Percentiles rank a stretch among this genome's conserved stretches.
phyloP scores from a whole-genome alignment of 2,888 invertebrate genomes.

The Petrolisthes cinctipes region DNA sequence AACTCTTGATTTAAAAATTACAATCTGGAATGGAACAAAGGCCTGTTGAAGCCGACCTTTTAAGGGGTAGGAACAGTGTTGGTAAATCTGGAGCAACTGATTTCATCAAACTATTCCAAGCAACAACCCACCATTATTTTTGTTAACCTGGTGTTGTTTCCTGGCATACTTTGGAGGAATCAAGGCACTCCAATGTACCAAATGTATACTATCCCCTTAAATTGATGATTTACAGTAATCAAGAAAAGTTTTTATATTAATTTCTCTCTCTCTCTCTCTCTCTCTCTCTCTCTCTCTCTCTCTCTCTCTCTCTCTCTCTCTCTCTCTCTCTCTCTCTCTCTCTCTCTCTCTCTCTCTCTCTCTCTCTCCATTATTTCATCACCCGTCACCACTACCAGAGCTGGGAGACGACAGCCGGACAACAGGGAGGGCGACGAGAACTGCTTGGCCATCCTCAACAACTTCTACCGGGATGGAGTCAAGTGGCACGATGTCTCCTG shows the following conservation, averaged over 20 bases:
- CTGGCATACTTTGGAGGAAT: no score
- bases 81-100: no score
- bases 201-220: no score
- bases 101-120: no score
- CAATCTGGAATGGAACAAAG: not conserved
- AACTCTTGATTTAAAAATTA: not conserved
- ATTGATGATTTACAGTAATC: not conserved
- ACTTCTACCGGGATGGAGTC: constrained; percentile 93
- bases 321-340: not conserved
- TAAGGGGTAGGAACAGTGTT: not conserved
- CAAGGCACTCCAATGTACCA: no score
- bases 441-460: constrained; percentile 87
- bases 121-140: no score
- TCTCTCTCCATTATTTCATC: not conserved
- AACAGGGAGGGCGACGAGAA: constrained; percentile 79
- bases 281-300: constrained; percentile 26
- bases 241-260: not conserved
- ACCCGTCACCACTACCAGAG: not conserved
- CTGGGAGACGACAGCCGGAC: constrained; percentile 62
- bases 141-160: no score
- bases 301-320: constrained; percentile 26
- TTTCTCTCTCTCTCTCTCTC: not conserved
- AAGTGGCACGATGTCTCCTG: constrained; percentile 88
- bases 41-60: not conserved
- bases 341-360: not conserved